phyloP scores from a whole-genome alignment of 2,888 invertebrate species.

The Plagiodera versicolora region DNA sequence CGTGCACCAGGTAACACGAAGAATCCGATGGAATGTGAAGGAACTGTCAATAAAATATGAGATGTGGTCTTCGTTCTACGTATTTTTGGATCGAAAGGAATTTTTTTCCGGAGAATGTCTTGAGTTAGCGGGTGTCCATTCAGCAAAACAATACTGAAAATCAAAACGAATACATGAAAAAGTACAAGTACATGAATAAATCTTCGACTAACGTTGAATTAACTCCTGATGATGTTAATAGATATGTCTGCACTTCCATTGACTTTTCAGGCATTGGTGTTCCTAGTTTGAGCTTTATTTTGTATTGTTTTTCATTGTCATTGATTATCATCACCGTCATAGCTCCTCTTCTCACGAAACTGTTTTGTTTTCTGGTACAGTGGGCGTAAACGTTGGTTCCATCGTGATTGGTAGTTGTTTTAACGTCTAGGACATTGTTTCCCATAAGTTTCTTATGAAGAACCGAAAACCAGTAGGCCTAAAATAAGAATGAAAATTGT shows the following conservation, averaged over 20 bases:
- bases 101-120: constrained; percentile 57
- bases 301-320: constrained; percentile 61
- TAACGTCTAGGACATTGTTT: constrained; percentile 67
- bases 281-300: constrained; percentile 58
- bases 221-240: constrained; percentile 43
- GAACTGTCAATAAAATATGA: constrained; percentile 62
- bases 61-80: constrained; percentile 59
- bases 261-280: constrained; percentile 44
- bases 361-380: constrained; percentile 69
- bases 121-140: constrained; percentile 65
- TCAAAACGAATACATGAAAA: constrained; percentile 9
- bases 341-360: constrained; percentile 63
- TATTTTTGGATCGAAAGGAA: constrained; percentile 49
- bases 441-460: constrained; percentile 81
- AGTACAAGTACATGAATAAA: no score
- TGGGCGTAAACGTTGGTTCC: constrained; percentile 67
- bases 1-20: constrained; percentile 72
- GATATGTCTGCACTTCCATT: constrained; percentile 51
- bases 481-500: constrained; percentile 35
- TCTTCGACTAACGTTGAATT: constrained; percentile 44
- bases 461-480: constrained; percentile 81
- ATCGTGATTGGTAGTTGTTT: constrained; percentile 51
- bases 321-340: constrained; percentile 73
- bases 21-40: constrained; percentile 71
- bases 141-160: constrained; percentile 62